Percentiles rank a stretch among this genome's conserved stretches.
Conservation (phyloP, 2,888 invertebrate genomes). For the Malthinus flaveolus region DNA sequence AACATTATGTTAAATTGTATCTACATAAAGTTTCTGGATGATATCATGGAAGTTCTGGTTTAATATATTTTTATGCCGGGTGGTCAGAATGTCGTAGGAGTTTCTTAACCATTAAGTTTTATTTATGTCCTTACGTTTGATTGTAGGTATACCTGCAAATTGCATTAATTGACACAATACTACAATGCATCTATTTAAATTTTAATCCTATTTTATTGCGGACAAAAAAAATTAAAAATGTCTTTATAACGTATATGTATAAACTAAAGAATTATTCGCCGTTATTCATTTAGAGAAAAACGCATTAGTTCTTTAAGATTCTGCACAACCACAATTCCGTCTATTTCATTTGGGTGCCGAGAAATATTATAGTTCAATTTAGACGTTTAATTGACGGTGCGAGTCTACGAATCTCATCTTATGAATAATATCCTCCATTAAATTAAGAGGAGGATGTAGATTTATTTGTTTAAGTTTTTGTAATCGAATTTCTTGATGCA, state of each 20-base stretch:
- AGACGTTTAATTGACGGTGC: too few relatives aligned
- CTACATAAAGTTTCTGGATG: slow-evolving; percentile 6
- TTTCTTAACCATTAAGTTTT: slow-evolving; percentile 39
- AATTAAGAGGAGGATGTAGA: too few relatives aligned
- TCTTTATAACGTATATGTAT: too few relatives aligned
- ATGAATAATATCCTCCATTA: too few relatives aligned
- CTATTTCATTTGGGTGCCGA: too few relatives aligned
- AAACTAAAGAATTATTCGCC: neutral
- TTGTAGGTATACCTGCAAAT: slow-evolving; percentile 40
- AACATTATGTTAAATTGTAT: neutral
- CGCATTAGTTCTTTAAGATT: too few relatives aligned
- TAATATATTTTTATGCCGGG: slow-evolving; percentile 8
- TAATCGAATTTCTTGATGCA: too few relatives aligned
- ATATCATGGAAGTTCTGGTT: neutral
- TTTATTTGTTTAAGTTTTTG: too few relatives aligned
- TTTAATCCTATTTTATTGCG: slow-evolving; percentile 38
- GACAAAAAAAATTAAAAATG: slow-evolving; percentile 25
- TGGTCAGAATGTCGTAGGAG: slow-evolving; percentile 31
- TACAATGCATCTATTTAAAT: slow-evolving; percentile 34
- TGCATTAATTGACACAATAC: slow-evolving; percentile 38
- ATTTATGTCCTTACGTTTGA: slow-evolving; percentile 39
- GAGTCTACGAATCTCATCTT: too few relatives aligned
- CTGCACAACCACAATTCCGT: too few relatives aligned
- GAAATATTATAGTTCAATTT: too few relatives aligned
- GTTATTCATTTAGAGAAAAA: too few relatives aligned